These are phyloP conservation scores for Myopa testacea DNA, from an alignment of 2,888 invertebrate genomes.

Conservation along the genomic window DNA sequence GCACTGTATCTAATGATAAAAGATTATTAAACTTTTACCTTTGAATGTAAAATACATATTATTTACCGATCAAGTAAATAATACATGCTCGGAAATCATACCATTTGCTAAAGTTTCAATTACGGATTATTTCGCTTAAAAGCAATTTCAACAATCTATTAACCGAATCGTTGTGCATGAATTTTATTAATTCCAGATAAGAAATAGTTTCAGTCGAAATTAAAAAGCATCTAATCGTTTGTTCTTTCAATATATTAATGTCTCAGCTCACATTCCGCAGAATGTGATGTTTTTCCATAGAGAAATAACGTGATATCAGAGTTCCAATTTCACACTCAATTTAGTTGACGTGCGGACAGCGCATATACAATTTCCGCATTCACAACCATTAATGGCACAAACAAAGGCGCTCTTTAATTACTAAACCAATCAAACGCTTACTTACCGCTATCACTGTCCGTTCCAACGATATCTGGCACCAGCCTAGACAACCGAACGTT, in stretches of 20 bases:
- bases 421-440: neutral
- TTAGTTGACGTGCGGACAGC: neutral
- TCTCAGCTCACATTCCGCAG: neutral
- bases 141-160: neutral
- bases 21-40: no score
- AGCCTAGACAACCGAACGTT: conserved; percentile 39
- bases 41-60: no score
- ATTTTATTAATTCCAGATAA: neutral
- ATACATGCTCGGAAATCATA: no score
- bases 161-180: no score
- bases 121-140: no score
- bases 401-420: conserved; percentile 7
- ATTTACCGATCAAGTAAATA: no score
- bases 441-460: conserved; percentile 37
- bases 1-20: no score
- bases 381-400: neutral
- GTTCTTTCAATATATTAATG: neutral
- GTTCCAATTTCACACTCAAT: conserved; percentile 34
- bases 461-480: conserved; percentile 42
- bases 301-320: neutral
- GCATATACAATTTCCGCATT: neutral
- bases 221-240: neutral
- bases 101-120: no score
- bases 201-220: neutral
- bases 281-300: neutral